These are phyloP conservation scores for Eucidaris tribuloides DNA, from an alignment of 35 echinoderm and acorn worm species.

Conservation along the genomic window DNA sequence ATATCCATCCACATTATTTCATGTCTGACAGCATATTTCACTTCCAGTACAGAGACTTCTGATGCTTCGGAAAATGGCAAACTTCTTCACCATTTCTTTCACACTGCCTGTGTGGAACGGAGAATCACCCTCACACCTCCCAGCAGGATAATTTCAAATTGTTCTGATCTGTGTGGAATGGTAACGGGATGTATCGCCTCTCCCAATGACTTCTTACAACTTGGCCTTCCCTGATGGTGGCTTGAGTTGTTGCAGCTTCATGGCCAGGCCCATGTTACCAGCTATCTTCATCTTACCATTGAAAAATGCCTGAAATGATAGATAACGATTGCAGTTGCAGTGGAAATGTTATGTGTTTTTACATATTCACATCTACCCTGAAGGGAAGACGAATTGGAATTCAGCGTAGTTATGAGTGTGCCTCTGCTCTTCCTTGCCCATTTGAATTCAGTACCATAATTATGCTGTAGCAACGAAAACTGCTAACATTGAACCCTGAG, in stretches of 20 bases:
- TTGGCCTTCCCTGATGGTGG: slow-evolving; percentile 72
- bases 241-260: slow-evolving; percentile 85
- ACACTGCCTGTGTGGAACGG: too few species aligned
- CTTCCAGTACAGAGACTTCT: too few species aligned
- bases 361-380: background rate
- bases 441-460: background rate
- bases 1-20: too few species aligned
- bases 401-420: background rate
- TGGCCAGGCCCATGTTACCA: slow-evolving; percentile 81
- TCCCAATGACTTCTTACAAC: too few species aligned
- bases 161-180: too few species aligned
- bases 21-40: too few species aligned
- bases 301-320: slow-evolving; percentile 79
- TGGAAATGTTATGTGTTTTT: background rate
- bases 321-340: background rate
- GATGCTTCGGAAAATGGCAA: too few species aligned
- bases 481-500: background rate
- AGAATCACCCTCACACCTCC: too few species aligned
- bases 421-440: background rate
- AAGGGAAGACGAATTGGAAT: background rate
- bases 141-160: too few species aligned
- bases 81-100: too few species aligned
- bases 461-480: background rate
- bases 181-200: too few species aligned
- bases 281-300: slow-evolving; percentile 89